These are phyloP conservation scores for Agonopterix heracliana DNA, from an alignment of 2,888 invertebrate species.

Conservation along the genomic window DNA sequence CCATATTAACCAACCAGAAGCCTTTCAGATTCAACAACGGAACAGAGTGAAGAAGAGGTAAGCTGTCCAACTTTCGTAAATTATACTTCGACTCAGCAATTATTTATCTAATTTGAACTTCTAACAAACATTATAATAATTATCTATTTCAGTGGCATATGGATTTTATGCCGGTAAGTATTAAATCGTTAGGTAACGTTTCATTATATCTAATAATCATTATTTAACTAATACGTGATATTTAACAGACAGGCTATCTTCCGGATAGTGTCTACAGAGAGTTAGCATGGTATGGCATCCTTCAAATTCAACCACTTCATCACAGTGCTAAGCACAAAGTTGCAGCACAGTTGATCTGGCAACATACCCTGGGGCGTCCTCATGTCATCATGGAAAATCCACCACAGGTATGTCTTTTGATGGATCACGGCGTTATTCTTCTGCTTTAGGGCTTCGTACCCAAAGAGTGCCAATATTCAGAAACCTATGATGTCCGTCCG, in stretches of 20 bases:
- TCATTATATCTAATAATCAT: neutral
- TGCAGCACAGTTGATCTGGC: constrained; percentile 67
- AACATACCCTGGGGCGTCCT: constrained; percentile 64
- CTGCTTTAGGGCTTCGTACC: too few species aligned
- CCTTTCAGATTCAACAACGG: constrained; percentile 34
- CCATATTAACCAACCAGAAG: too few species aligned
- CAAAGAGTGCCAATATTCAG: too few species aligned
- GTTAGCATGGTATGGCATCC: constrained; percentile 67
- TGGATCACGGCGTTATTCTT: neutral
- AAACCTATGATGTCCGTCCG: too few species aligned
- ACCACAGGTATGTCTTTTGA: constrained; percentile 43
- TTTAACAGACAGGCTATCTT: constrained; percentile 56
- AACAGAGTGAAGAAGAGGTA: constrained; percentile 57
- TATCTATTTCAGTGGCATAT: constrained; percentile 56
- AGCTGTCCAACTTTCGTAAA: neutral
- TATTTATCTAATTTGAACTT: neutral
- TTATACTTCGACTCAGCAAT: neutral
- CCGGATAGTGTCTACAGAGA: constrained; percentile 68
- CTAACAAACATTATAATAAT: neutral
- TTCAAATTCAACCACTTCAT: constrained; percentile 64
- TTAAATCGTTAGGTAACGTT: neutral
- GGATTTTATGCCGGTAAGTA: constrained; percentile 66
- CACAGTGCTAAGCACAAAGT: constrained; percentile 63
- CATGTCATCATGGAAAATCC: constrained; percentile 67
- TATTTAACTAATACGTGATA: neutral